Evolutionary conservation across 2,113 vertebrate genomes (phyloP).

Genomic region (Ciconia maguari): DNA sequence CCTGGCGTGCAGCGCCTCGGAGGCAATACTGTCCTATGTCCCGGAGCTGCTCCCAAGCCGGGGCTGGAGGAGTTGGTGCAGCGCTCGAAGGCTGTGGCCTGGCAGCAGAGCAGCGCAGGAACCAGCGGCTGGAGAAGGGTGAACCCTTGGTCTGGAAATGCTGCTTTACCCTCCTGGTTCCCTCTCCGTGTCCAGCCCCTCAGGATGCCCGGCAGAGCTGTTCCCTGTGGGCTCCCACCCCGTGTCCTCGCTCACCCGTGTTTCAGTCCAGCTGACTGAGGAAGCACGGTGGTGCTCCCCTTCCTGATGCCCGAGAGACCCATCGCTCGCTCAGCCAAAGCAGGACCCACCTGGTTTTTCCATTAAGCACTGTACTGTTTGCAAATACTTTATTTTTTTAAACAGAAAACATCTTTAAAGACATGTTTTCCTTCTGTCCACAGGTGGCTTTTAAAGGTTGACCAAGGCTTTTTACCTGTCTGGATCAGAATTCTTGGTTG

Average conservation of each 20-base stretch:
- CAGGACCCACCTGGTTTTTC: neutral
- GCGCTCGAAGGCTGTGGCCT: too few species aligned
- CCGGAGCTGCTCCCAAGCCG: too few species aligned
- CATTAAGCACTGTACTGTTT: neutral
- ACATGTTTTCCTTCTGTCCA: neutral
- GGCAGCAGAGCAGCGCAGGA: neutral
- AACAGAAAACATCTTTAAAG: neutral
- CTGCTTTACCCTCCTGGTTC: neutral
- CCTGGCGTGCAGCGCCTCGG: too few species aligned
- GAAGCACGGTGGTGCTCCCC: neutral
- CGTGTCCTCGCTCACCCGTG: too few species aligned
- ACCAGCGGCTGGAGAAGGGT: fast-evolving
- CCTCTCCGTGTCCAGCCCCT: fast-evolving
- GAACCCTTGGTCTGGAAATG: neutral
- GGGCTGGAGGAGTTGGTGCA: too few species aligned
- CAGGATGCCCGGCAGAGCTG: too few species aligned
- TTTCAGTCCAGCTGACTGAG: neutral
- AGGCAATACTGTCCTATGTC: too few species aligned
- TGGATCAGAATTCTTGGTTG: neutral
- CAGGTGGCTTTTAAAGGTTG: neutral
- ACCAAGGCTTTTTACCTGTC: too few species aligned
- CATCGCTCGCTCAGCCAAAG: neutral
- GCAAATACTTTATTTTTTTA: neutral
- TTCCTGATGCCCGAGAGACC: neutral
- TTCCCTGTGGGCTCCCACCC: too few species aligned